phyloP scores from a whole-genome alignment of 1,140 invertebrate genomes.

The Harpegnathos saltator region DNA sequence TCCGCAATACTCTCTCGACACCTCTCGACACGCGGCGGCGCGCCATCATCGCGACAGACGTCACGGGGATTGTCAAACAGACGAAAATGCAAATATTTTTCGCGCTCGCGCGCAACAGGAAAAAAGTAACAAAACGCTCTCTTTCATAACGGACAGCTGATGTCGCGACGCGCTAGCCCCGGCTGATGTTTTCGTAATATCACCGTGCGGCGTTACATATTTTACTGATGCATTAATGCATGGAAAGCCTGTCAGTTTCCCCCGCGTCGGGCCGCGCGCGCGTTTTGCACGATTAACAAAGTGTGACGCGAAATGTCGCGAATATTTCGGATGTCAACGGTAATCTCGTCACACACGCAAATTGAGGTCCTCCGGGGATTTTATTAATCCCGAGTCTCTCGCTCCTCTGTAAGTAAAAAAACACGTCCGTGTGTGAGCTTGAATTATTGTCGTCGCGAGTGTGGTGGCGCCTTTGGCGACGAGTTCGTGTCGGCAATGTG shows the following conservation, averaged over 20 bases:
- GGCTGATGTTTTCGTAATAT: conserved; percentile 25
- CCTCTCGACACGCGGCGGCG: not conserved
- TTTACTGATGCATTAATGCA: not conserved
- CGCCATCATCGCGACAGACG: not conserved
- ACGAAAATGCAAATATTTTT: conserved; percentile 19
- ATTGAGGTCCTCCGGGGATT: conserved; percentile 9
- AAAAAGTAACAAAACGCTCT: conserved; percentile 16
- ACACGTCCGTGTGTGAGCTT: no score
- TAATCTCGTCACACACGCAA: conserved; percentile 5
- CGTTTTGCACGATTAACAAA: conserved; percentile 16
- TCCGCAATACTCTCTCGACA: not conserved
- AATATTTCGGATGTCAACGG: conserved; percentile 10
- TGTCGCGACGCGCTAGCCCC: not conserved
- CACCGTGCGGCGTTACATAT: not conserved
- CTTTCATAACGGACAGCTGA: conserved; percentile 1
- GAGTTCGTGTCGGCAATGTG: no score
- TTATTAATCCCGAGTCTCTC: no score
- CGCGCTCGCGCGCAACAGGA: not conserved
- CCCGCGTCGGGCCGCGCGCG: not conserved
- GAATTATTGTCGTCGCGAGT: no score
- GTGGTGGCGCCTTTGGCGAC: no score
- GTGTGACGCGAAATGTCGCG: conserved; percentile 18
- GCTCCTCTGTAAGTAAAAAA: no score
- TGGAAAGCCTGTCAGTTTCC: not conserved
- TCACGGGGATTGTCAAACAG: not conserved